Evolutionary conservation across 2,888 invertebrate genomes (phyloP).

Genomic region (Ectemnius continuus): DNA sequence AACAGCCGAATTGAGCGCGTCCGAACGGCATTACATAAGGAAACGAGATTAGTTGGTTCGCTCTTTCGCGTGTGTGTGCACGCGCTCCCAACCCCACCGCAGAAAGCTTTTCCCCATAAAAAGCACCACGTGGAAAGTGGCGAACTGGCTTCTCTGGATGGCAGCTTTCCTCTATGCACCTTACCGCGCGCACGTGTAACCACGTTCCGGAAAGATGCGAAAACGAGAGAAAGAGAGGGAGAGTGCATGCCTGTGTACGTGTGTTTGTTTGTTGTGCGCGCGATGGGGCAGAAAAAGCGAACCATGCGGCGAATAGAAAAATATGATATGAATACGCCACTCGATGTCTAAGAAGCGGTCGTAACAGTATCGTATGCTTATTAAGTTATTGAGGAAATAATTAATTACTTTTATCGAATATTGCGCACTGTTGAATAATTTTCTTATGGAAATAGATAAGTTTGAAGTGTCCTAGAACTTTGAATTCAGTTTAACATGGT

Average conservation of each 20-base stretch:
- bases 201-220: no score
- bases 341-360: no score
- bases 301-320: constrained; percentile 1
- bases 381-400: not conserved
- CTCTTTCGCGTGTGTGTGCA: not conserved
- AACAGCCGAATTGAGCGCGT: constrained; percentile 22
- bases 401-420: not conserved
- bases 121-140: constrained; percentile 2
- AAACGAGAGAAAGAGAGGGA: no score
- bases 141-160: no score
- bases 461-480: no score
- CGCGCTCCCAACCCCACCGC: not conserved
- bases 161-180: no score
- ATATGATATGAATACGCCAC: not conserved
- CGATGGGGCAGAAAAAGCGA: constrained; percentile 12
- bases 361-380: not conserved
- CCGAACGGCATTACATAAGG: constrained; percentile 32
- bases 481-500: no score
- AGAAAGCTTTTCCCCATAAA: constrained; percentile 45
- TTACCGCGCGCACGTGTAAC: no score
- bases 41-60: constrained; percentile 18
- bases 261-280: no score
- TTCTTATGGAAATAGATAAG: no score
- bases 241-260: no score
- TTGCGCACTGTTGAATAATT: no score